phyloP scores from a whole-genome alignment of 2,888 invertebrate genomes.

The Tenthredo notha region DNA sequence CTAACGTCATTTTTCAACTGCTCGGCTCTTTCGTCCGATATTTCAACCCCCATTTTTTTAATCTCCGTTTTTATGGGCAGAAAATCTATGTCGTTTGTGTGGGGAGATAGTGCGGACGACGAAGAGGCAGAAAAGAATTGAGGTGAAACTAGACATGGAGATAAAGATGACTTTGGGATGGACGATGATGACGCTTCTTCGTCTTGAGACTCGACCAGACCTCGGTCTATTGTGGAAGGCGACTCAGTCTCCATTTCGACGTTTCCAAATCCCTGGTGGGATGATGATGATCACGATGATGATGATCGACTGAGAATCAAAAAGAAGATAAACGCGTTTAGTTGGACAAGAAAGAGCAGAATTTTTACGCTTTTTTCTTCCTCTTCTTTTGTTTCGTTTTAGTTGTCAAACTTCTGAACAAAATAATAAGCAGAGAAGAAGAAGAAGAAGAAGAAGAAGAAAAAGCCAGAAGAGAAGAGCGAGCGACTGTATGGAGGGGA shows the following conservation, averaged over 20 bases:
- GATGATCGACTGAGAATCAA: conserved; percentile 1
- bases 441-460: background rate
- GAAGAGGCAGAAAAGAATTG: background rate
- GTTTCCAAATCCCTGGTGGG: conserved; percentile 50
- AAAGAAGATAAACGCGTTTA: background rate
- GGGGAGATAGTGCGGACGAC: conserved; percentile 53
- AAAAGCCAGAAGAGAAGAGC: background rate
- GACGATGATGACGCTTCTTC: conserved; percentile 52
- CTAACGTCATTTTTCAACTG: conserved; percentile 73
- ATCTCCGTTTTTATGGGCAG: conserved; percentile 70
- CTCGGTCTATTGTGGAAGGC: conserved; percentile 62
- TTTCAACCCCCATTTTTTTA: conserved; percentile 73
- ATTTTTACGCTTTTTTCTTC: background rate
- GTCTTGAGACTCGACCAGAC: conserved; percentile 69
- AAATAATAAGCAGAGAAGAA: conserved; percentile 15
- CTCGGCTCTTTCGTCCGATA: conserved; percentile 72
- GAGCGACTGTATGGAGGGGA: conserved; percentile 65
- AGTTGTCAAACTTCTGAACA: background rate
- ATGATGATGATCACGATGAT: background rate
- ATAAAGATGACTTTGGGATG: background rate
- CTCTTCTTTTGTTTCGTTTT: background rate
- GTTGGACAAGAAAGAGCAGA: background rate
- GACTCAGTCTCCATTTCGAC: conserved; percentile 71
- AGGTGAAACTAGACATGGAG: background rate
- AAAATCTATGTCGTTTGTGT: conserved; percentile 63